phyloP scores from a whole-genome alignment of 2,888 invertebrate species.

The Papilio protenor region DNA sequence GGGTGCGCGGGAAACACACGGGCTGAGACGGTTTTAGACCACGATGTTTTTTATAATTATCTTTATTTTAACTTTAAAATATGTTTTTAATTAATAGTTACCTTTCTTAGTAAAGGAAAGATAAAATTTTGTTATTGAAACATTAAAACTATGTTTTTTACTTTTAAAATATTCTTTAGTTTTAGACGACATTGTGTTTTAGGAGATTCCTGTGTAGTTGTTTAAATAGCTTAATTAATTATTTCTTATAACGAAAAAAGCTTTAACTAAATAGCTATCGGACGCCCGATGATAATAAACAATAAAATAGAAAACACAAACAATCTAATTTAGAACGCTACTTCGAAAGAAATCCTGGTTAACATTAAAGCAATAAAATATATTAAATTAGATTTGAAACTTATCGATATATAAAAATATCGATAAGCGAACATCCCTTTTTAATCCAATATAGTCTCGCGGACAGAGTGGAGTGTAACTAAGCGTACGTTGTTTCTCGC shows the following conservation, averaged over 20 bases:
- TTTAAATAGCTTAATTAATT: too few species aligned
- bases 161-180: too few species aligned
- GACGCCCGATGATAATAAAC: too few species aligned
- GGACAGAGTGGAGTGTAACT: constrained; percentile 36
- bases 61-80: background rate
- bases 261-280: too few species aligned
- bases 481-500: constrained; percentile 33
- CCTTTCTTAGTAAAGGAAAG: background rate
- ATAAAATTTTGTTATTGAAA: background rate
- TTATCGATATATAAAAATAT: constrained; percentile 24
- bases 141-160: background rate
- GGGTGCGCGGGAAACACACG: constrained; percentile 41
- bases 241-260: too few species aligned
- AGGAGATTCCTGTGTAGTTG: too few species aligned
- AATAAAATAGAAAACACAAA: too few species aligned
- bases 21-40: constrained; percentile 24
- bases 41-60: constrained; percentile 19
- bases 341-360: background rate
- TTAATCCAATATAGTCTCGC: constrained; percentile 35
- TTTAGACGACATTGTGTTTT: too few species aligned
- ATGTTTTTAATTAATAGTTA: background rate
- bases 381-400: background rate
- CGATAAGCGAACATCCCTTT: constrained; percentile 23
- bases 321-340: background rate
- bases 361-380: background rate